Percentiles rank a stretch among this genome's conserved stretches.
phyloP scores from a whole-genome alignment of 2,797 vertebrate species.

The Steatocranus sp. region DNA sequence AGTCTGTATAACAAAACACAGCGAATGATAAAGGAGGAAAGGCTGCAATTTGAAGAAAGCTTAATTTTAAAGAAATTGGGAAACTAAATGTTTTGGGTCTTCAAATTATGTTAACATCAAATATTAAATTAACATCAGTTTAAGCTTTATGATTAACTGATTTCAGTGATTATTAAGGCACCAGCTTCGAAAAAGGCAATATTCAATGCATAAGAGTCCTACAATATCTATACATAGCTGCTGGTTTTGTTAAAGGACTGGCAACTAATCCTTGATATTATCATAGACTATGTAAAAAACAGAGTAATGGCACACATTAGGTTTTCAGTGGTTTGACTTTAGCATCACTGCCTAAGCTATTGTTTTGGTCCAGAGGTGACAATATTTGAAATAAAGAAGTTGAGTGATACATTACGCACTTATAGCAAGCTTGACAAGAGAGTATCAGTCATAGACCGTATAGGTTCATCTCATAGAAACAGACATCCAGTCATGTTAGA shows the following conservation, averaged over 20 bases:
- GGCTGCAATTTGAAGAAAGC: not conserved
- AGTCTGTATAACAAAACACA: not conserved
- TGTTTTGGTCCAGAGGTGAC: not conserved
- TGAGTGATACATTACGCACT: not conserved
- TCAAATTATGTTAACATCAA: not conserved
- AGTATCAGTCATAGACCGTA: not conserved
- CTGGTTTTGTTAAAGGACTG: not conserved
- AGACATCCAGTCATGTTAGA: not conserved
- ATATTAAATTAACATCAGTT: not conserved
- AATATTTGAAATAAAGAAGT: not conserved
- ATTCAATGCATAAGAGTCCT: not conserved
- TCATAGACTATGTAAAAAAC: not conserved
- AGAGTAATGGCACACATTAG: not conserved
- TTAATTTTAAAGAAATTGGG: not conserved
- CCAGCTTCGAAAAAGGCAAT: not conserved
- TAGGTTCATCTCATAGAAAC: not conserved
- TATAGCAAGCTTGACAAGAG: not conserved
- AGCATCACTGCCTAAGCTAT: not conserved
- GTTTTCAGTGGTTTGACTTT: not conserved
- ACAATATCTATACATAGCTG: not conserved
- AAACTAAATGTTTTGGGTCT: not conserved
- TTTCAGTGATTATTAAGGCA: not conserved
- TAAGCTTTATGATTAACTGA: not conserved
- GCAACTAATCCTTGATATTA: not conserved
- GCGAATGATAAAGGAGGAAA: not conserved